Conservation (phyloP, 2,888 invertebrate genomes). For the Smittia aterrima region DNA sequence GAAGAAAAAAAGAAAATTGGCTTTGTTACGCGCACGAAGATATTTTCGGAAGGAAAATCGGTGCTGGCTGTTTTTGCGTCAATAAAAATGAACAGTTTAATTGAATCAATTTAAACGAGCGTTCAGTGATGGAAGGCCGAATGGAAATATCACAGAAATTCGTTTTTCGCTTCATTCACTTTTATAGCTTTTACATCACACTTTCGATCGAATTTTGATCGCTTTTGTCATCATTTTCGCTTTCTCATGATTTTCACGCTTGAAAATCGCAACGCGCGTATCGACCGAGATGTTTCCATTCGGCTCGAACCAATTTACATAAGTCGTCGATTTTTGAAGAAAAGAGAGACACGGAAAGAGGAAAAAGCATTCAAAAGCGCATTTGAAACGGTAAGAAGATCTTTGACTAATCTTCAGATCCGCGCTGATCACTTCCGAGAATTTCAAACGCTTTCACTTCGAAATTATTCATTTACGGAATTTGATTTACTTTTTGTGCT, state of each 20-base stretch:
- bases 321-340: neutral
- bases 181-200: conserved; percentile 39
- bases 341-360: neutral
- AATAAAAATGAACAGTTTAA: conserved; percentile 20
- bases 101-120: conserved; percentile 14
- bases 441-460: conserved; percentile 19
- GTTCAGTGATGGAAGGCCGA: conserved; percentile 14
- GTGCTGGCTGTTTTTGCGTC: neutral
- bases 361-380: conserved; percentile 15
- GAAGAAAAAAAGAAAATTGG: conserved; percentile 4
- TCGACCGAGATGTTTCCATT: conserved; percentile 13
- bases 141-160: conserved; percentile 5
- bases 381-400: conserved; percentile 18
- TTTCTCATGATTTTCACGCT: conserved; percentile 35
- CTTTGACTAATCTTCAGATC: conserved; percentile 20
- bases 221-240: conserved; percentile 41
- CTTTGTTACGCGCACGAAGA: conserved; percentile 1
- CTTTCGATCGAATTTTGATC: conserved; percentile 39
- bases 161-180: conserved; percentile 32
- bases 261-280: conserved; percentile 19
- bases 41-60: conserved; percentile 12
- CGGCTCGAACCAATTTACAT: conserved; percentile 22
- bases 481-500: neutral
- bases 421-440: conserved; percentile 12
- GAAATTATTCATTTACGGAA: neutral